phyloP scores from a whole-genome alignment of 2,888 invertebrate genomes.

The Caradrina kadenii region DNA sequence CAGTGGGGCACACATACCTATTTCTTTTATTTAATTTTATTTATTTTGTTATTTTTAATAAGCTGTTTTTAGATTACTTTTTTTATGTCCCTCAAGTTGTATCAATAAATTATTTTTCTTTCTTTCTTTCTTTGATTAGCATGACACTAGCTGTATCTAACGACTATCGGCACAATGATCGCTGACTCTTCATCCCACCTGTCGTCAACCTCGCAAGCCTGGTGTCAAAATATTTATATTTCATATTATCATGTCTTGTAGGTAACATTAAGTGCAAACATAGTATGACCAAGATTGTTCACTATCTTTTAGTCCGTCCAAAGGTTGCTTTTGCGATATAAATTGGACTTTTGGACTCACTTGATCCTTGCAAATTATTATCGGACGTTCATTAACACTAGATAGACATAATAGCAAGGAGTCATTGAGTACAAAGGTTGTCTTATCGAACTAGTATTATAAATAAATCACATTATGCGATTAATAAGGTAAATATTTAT shows the following conservation, averaged over 20 bases:
- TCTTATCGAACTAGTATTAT: background rate
- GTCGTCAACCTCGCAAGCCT: background rate
- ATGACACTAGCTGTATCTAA: too few species aligned
- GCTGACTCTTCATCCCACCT: background rate
- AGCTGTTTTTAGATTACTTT: too few species aligned
- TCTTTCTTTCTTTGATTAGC: too few species aligned
- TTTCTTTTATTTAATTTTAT: too few species aligned
- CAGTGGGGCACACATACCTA: too few species aligned
- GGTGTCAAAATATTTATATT: conserved; percentile 7
- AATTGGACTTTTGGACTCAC: conserved; percentile 19
- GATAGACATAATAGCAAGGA: background rate
- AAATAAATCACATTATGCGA: conserved; percentile 18
- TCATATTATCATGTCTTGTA: background rate
- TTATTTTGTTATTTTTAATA: too few species aligned
- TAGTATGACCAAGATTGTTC: background rate
- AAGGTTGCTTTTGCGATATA: conserved; percentile 31
- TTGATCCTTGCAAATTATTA: conserved; percentile 11
- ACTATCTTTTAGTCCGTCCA: conserved; percentile 18
- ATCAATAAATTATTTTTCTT: too few species aligned
- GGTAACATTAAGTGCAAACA: conserved; percentile 1
- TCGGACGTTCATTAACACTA: background rate
- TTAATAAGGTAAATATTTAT: conserved; percentile 19
- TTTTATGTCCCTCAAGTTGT: too few species aligned
- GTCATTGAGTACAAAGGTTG: conserved; percentile 26
- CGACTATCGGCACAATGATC: too few species aligned